These are phyloP conservation scores for Urosaurus nigricauda DNA, from an alignment of 2,797 vertebrate species.

Conservation along the genomic window DNA sequence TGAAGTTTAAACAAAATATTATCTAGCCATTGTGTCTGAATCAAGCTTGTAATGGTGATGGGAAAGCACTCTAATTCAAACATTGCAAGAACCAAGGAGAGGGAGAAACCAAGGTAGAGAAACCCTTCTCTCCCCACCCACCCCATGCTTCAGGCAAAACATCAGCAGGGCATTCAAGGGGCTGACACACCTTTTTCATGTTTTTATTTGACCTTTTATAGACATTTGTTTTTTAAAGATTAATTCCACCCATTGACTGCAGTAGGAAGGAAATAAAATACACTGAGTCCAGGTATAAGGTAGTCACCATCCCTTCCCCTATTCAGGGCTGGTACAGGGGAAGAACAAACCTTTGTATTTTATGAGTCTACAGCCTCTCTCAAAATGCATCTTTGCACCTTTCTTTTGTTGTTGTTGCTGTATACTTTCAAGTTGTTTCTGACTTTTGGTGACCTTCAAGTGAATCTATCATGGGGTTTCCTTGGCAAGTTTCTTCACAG, in stretches of 20 bases:
- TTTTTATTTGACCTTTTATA: not conserved
- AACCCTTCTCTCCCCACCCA: too few relatives aligned
- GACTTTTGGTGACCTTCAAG: too few relatives aligned
- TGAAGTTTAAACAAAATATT: not conserved
- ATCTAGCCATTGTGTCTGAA: not conserved
- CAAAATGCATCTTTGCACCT: not conserved
- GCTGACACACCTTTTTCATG: not conserved
- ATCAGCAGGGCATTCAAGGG: not conserved
- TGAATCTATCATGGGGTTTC: too few relatives aligned
- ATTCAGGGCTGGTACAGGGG: not conserved
- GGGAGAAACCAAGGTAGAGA: not conserved
- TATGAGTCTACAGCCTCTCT: not conserved
- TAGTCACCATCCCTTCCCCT: not conserved
- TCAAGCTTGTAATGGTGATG: not conserved
- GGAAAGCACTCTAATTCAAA: not conserved
- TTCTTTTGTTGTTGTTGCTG: too few relatives aligned
- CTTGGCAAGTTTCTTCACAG: too few relatives aligned
- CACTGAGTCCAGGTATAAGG: not conserved
- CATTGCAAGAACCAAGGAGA: not conserved
- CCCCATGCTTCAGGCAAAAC: too few relatives aligned
- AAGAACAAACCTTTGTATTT: not conserved
- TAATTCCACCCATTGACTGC: not conserved
- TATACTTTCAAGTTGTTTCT: too few relatives aligned
- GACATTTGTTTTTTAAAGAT: not conserved
- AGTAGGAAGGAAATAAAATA: not conserved